These are phyloP conservation scores for Telenomus remus DNA, from an alignment of 1,140 invertebrate species.

Conservation along the genomic window DNA sequence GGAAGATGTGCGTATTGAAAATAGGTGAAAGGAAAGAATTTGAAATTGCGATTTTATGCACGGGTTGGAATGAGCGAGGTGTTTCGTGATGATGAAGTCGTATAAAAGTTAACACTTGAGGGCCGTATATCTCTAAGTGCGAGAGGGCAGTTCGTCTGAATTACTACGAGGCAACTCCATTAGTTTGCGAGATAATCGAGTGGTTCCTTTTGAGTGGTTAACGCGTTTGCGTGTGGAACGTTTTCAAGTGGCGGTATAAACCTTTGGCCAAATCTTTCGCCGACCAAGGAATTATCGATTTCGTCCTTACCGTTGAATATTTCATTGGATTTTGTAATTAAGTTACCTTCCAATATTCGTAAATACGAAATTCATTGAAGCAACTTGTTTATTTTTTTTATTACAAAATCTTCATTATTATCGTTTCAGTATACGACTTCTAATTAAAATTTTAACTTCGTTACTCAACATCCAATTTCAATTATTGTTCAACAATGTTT, in stretches of 20 bases:
- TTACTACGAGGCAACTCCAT: constrained; percentile 22
- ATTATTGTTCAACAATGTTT: too few relatives aligned
- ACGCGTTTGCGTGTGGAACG: constrained; percentile 3
- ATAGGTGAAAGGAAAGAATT: too few relatives aligned
- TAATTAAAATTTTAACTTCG: too few relatives aligned
- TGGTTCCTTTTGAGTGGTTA: constrained; percentile 23
- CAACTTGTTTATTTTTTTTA: too few relatives aligned
- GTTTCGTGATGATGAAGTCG: constrained; percentile 15
- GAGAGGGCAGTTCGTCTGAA: constrained; percentile 13
- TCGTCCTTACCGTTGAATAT: background rate
- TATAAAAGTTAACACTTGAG: constrained; percentile 27
- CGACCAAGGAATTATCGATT: background rate
- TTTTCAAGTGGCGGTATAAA: constrained; percentile 19
- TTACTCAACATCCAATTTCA: too few relatives aligned
- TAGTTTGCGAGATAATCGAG: constrained; percentile 28
- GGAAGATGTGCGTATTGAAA: too few relatives aligned
- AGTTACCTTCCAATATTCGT: too few relatives aligned
- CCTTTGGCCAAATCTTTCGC: constrained; percentile 4
- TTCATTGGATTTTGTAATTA: background rate
- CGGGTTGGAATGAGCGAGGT: too few relatives aligned
- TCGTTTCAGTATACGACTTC: too few relatives aligned
- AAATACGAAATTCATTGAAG: too few relatives aligned
- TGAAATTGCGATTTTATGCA: too few relatives aligned
- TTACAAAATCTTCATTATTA: too few relatives aligned
- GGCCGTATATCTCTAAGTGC: constrained; percentile 8